These are phyloP conservation scores for Glyphotaelius pellucidus DNA, from an alignment of 2,888 invertebrate genomes.

Conservation along the genomic window DNA sequence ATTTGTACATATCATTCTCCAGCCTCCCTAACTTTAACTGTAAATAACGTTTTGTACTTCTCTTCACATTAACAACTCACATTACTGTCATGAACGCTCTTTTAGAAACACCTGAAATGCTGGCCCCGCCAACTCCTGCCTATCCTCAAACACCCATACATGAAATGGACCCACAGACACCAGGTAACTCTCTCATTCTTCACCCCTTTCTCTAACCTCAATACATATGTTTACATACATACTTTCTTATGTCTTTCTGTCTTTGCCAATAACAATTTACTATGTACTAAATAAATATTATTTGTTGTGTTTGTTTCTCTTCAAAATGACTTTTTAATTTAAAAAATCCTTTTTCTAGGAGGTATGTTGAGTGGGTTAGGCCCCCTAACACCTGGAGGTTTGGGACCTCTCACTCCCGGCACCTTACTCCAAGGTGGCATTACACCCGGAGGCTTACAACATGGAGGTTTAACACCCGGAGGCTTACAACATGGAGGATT, in stretches of 20 bases:
- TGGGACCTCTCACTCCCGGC: slow-evolving; percentile 75
- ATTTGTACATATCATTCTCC: neutral
- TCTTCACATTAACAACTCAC: neutral
- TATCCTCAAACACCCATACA: slow-evolving; percentile 70
- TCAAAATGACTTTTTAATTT: neutral
- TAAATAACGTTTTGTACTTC: neutral
- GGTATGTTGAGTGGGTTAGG: slow-evolving; percentile 74
- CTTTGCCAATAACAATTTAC: neutral
- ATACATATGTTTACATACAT: neutral
- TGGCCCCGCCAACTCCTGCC: slow-evolving; percentile 68
- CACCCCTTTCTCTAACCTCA: neutral
- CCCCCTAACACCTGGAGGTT: slow-evolving; percentile 75
- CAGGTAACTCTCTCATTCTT: slow-evolving; percentile 70
- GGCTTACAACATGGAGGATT: slow-evolving; percentile 69
- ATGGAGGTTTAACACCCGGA: slow-evolving; percentile 71
- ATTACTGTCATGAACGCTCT: neutral
- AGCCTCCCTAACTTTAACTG: neutral
- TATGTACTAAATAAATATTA: slow-evolving; percentile 14
- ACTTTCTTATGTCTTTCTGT: neutral
- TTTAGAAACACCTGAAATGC: slow-evolving; percentile 61
- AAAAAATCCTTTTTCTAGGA: slow-evolving; percentile 59
- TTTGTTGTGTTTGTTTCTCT: neutral
- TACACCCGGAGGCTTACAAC: slow-evolving; percentile 73
- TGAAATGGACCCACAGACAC: slow-evolving; percentile 73
- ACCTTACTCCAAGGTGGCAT: slow-evolving; percentile 74